Base-by-base conservation (phyloP, 1,140 invertebrate species). In the Drosophila aff. region DNA sequence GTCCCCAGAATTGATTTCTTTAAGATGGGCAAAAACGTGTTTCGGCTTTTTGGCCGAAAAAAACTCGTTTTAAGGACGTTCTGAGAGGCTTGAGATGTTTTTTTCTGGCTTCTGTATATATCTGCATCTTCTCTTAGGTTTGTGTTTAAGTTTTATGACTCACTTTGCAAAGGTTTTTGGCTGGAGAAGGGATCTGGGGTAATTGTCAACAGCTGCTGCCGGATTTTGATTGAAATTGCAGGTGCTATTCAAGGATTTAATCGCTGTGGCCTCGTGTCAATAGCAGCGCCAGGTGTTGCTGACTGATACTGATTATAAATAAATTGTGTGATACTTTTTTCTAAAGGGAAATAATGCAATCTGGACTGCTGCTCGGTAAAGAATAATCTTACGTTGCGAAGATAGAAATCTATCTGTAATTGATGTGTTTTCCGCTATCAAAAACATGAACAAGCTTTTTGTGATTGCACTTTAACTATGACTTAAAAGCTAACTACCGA, bases 1-100 rank as follows among this genome's bases (percentile, higher is more conserved):
- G 44, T 49, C 36, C 26, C 41, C 68, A 67, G 84, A 89, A 82
- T 74, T 89, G 80, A 83, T 83, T 74, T 89, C 53, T 76, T 89
- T 87, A 69, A 83, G 71, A 76, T 79, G 61, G 75, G 47, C 58
- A 38, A 60, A 89, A 87, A 87, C 83, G 79, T 89, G 83, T 87
- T 87, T 87, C 31, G 18, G 50, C 36, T 74, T 64, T 85, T 77
- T 84, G 75, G 79, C 61, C 41, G 44, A 44, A 43, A 69, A 23
- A 79, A 87, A 86, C 83, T 57, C 13, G 83, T 87, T 87, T 87
- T 77, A 87, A 87, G 83, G 83, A 87, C 62, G 76, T 81, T 83
- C 62, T 64, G 16, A 10, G 40, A 43, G 9, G 61, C n/a, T 47
- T 49, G 21, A 47, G 31, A 23, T 75, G 31, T 49, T 26, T 40